These are phyloP conservation scores for Lanistes nyassanus DNA, from an alignment of 1,140 invertebrate species.

Conservation along the genomic window DNA sequence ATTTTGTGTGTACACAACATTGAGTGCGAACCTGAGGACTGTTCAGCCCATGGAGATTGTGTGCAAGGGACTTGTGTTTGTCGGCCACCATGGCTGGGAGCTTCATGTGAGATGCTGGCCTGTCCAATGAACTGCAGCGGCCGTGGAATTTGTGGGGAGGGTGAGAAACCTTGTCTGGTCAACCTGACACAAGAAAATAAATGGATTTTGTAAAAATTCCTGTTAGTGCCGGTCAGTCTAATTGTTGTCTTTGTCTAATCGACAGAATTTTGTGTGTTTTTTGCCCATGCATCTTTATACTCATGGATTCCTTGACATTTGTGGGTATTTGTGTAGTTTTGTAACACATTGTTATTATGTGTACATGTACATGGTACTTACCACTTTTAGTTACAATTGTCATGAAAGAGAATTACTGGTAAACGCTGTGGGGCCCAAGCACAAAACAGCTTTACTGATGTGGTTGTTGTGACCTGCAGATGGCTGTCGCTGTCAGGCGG, in stretches of 20 bases:
- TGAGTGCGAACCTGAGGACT: constrained; percentile 54
- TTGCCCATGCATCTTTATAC: no score
- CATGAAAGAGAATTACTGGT: no score
- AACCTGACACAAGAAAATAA: neutral
- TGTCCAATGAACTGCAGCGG: constrained; percentile 55
- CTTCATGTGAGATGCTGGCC: constrained; percentile 53
- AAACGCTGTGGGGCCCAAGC: no score
- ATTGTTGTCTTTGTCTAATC: no score
- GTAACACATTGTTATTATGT: no score
- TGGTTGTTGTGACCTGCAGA: constrained; percentile 24
- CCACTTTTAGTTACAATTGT: no score
- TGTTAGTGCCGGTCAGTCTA: no score
- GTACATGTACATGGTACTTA: no score
- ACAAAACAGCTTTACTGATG: no score
- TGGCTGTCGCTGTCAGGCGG: constrained; percentile 55
- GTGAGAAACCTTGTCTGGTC: constrained; percentile 32
- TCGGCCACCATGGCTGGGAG: constrained; percentile 55
- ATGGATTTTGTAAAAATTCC: neutral
- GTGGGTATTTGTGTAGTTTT: no score
- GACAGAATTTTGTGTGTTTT: no score
- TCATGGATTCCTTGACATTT: no score
- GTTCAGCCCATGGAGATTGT: constrained; percentile 59
- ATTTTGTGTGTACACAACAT: constrained; percentile 65
- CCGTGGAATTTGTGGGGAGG: constrained; percentile 57
- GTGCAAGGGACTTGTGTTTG: constrained; percentile 57